phyloP scores from a whole-genome alignment of 2,888 invertebrate species.

The Drosophila helvetica region DNA sequence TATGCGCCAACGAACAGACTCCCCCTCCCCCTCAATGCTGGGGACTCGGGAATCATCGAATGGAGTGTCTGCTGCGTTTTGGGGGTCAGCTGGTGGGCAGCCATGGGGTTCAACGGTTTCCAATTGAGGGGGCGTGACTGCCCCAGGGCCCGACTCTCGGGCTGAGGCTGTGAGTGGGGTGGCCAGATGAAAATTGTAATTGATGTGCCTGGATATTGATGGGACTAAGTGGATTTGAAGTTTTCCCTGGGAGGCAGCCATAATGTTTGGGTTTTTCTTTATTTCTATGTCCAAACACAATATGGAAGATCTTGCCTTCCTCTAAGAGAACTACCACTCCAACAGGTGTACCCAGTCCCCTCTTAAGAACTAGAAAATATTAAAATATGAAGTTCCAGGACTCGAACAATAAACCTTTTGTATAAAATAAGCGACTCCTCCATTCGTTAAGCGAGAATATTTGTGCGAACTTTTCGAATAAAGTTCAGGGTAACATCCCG shows the following conservation, averaged over 20 bases:
- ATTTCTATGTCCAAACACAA: too few species aligned
- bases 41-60: conserved; percentile 8
- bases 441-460: conserved; percentile 39
- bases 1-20: conserved; percentile 40
- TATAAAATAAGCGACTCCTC: neutral
- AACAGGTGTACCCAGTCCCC: too few species aligned
- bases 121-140: conserved; percentile 63
- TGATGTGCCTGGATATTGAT: conserved; percentile 32
- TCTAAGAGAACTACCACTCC: neutral
- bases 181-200: conserved; percentile 26
- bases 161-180: too few species aligned
- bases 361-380: neutral
- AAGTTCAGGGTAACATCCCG: conserved; percentile 56
- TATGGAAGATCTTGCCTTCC: too few species aligned
- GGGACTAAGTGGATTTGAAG: conserved; percentile 30
- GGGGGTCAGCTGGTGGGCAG: conserved; percentile 58
- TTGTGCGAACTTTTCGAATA: conserved; percentile 71
- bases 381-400: neutral
- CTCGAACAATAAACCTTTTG: conserved; percentile 4
- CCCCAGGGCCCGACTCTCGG: neutral
- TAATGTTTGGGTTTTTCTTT: too few species aligned
- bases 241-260: neutral
- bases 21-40: neutral
- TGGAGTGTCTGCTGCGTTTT: conserved; percentile 10
- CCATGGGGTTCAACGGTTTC: conserved; percentile 49